These are phyloP conservation scores for Leptodactylus fallax DNA, from an alignment of 2,797 vertebrate genomes.

Conservation along the genomic window DNA sequence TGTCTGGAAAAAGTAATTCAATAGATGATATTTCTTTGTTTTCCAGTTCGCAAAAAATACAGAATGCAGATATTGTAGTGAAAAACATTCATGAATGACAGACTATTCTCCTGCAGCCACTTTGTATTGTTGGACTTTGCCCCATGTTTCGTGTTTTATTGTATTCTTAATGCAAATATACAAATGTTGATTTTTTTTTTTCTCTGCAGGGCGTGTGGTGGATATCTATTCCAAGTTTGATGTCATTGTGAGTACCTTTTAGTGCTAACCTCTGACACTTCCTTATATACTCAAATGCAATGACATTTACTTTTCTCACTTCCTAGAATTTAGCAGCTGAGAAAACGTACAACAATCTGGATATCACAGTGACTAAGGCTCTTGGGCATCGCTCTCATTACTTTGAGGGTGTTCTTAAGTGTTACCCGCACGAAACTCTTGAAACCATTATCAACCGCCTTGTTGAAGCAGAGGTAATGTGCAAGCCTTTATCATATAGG, in stretches of 20 bases:
- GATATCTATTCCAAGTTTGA: conserved; percentile 99
- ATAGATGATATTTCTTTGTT: neutral
- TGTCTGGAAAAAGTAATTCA: no score
- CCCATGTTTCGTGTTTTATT: neutral
- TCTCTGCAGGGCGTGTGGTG: conserved; percentile 86
- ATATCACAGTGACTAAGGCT: conserved; percentile 95
- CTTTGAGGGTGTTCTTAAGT: conserved; percentile 96
- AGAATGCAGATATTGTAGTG: neutral
- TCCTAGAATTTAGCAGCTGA: conserved; percentile 94
- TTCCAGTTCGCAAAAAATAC: neutral
- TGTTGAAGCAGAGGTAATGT: conserved; percentile 92
- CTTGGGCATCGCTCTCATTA: conserved; percentile 95
- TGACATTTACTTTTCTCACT: neutral
- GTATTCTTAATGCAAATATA: neutral
- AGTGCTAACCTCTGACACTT: conserved; percentile 36
- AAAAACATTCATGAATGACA: neutral
- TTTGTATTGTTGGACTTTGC: neutral
- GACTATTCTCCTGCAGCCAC: neutral
- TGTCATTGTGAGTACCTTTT: conserved; percentile 89
- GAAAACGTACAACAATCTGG: conserved; percentile 98
- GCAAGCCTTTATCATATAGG: neutral
- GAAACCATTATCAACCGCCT: conserved; percentile 94
- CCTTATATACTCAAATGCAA: neutral
- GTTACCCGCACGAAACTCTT: conserved; percentile 87
- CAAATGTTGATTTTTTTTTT: neutral